These are phyloP conservation scores for Bombyx huttoni DNA, from an alignment of 2,888 invertebrate species.

Conservation along the genomic window DNA sequence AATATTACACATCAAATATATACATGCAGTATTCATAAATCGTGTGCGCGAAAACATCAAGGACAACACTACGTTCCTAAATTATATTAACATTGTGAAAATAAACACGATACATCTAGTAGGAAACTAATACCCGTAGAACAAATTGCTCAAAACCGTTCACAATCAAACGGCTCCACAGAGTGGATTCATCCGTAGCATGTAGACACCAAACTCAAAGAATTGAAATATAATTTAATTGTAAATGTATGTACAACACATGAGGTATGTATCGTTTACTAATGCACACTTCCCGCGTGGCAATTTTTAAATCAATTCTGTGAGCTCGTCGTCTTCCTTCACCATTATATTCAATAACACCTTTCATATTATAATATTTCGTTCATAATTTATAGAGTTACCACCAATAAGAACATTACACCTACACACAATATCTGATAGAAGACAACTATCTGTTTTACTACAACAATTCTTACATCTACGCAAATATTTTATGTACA, in stretches of 20 bases:
- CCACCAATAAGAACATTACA: conserved; percentile 1
- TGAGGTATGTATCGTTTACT: background rate
- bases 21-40: conserved; percentile 35
- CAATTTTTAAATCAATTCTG: background rate
- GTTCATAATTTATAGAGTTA: conserved; percentile 10
- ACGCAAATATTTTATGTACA: conserved; percentile 26
- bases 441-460: conserved; percentile 1
- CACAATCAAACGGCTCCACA: conserved; percentile 9
- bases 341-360: conserved; percentile 15
- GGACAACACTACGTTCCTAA: conserved; percentile 34
- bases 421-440: conserved; percentile 1
- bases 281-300: background rate
- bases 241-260: conserved; percentile 12
- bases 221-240: conserved; percentile 9
- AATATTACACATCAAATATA: conserved; percentile 40
- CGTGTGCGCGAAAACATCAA: conserved; percentile 52
- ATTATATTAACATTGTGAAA: conserved; percentile 49
- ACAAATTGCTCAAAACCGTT: conserved; percentile 48
- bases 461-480: conserved; percentile 10
- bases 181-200: conserved; percentile 11
- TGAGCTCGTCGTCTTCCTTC: background rate
- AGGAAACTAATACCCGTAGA: conserved; percentile 74
- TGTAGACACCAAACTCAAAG: conserved; percentile 8
- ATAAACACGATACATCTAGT: conserved; percentile 63
- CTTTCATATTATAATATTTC: conserved; percentile 10